Evolutionary conservation across 2,113 vertebrate genomes (phyloP), one percentile per base, ranked within the genome.

Genomic region (Perca schrenkii): DNA sequence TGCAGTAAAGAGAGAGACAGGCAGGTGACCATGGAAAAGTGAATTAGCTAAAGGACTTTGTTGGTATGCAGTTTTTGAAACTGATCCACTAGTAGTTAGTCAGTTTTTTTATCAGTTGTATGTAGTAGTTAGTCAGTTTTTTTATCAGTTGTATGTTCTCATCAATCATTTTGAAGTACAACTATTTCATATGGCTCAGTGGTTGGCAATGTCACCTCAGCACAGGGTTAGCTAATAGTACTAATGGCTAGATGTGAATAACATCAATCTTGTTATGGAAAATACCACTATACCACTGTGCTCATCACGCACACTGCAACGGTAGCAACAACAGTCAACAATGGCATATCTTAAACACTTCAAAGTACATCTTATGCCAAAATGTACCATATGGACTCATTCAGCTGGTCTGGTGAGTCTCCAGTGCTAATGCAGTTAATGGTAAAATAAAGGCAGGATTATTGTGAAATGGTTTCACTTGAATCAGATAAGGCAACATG

Each of bases 121-220:
- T 49, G 63, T 4, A n/a, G n/a, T n/a, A n/a, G n/a, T n/a, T n/a
- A n/a, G n/a, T n/a, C n/a, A n/a, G n/a, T n/a, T n/a, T 25, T 56
- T 8, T 28, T 50, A 21, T 57, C 11, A 43, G 40, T 31, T 34
- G 6, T 21, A 69, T 49, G 63, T 4, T 52, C 8, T 70, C 49
- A 56, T 74, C 13, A 49, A 8, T 62, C 13, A 76, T 70, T 75
- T 74, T 47, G 34, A 62, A 67, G 49, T 54, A 16, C 34, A 54
- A 34, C 22, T 16, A 36, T 69, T 43, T 63, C 58, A 73, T 64
- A 21, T 36, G 1, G 21, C 56, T 64, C 40, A 31, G 25, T 76
- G 53, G 68, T 75, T 53, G 28, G 56, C 50, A 52, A 47, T 47
- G 56, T 76, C 12, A 74, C 65, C 16, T 62, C 56, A 57, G 68